Evolutionary conservation across 2,113 vertebrate species (phyloP).

Genomic region (Rynchops niger): DNA sequence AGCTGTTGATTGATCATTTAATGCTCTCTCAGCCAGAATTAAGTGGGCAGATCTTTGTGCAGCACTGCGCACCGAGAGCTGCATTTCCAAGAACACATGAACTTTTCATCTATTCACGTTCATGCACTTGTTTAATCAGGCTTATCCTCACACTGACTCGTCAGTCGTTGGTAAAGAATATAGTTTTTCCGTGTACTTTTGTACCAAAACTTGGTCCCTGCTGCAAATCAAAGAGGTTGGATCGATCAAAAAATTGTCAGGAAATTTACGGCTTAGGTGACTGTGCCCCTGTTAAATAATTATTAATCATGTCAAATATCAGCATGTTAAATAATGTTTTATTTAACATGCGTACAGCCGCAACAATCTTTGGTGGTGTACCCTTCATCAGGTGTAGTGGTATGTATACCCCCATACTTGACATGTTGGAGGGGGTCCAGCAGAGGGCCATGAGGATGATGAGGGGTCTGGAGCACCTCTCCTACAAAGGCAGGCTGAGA

Average conservation of each 20-base stretch:
- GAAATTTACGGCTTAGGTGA: not conserved
- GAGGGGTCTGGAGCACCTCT: too few relatives aligned
- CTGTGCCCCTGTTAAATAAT: not conserved
- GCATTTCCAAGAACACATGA: not conserved
- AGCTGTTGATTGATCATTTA: conserved; percentile 27
- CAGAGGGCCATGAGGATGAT: too few relatives aligned
- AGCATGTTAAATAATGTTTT: not conserved
- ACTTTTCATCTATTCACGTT: not conserved
- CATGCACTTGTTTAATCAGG: not conserved
- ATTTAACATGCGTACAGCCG: not conserved
- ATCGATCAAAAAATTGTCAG: not conserved
- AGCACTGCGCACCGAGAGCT: not conserved
- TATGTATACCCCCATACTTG: not conserved
- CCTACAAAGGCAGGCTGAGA: not conserved
- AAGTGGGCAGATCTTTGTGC: conserved; percentile 2
- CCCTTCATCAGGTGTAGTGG: not conserved
- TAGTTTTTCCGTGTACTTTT: not conserved
- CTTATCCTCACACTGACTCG: not conserved
- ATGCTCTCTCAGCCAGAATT: not conserved
- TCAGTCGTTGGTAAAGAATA: not conserved
- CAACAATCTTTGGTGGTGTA: not conserved
- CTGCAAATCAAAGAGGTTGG: not conserved
- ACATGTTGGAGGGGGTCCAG: too few relatives aligned
- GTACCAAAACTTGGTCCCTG: not conserved
- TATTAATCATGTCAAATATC: not conserved